These are phyloP conservation scores for Macaca fascicularis DNA, from an alignment of 2,113 vertebrate genomes.

Conservation along the genomic window DNA sequence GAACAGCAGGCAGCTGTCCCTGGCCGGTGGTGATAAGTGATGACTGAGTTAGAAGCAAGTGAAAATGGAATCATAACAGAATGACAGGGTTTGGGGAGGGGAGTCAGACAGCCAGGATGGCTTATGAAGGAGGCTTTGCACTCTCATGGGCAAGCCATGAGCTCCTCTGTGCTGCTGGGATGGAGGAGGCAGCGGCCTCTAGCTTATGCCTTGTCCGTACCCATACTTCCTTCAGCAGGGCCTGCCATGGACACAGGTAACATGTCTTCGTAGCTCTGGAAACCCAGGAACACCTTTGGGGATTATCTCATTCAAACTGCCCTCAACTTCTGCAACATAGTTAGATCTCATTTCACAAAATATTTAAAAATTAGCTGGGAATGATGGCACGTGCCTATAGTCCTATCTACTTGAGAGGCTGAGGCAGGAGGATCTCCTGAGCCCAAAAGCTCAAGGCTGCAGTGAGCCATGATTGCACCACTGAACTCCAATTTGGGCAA, in stretches of 20 bases:
- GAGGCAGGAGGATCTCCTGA: too few relatives aligned
- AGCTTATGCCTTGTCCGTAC: accelerated
- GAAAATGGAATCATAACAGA: constrained; percentile 69
- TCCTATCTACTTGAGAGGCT: too few relatives aligned
- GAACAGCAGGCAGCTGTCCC: constrained; percentile 35
- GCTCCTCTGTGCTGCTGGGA: background rate
- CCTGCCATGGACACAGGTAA: too few relatives aligned
- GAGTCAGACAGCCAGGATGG: background rate
- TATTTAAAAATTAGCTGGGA: too few relatives aligned
- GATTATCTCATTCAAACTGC: background rate
- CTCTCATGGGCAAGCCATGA: background rate
- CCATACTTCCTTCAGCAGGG: background rate
- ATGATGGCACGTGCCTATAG: too few relatives aligned
- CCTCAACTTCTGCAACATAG: background rate
- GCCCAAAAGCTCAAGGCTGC: too few relatives aligned
- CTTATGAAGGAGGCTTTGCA: background rate
- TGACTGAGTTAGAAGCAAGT: constrained; percentile 53
- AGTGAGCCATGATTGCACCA: too few relatives aligned
- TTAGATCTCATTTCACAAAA: too few relatives aligned
- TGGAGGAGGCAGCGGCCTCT: background rate
- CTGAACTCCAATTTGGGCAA: too few relatives aligned
- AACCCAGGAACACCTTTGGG: background rate
- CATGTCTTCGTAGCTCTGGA: background rate
- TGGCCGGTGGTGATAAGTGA: constrained; percentile 58
- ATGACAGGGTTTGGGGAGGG: background rate